phyloP scores from a whole-genome alignment of 1,140 invertebrate genomes.

The Drosophila micromelanica region DNA sequence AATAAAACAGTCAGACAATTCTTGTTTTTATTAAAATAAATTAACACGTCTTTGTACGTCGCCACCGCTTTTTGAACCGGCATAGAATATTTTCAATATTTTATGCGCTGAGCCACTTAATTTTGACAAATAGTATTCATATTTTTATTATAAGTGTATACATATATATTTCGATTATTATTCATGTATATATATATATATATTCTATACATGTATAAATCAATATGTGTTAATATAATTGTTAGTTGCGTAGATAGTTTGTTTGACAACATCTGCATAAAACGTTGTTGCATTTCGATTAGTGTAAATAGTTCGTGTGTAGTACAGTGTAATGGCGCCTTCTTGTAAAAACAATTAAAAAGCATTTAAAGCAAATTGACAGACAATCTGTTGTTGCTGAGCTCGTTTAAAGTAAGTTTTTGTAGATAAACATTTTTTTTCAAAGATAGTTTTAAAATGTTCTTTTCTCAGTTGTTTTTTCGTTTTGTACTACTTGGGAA shows the following conservation, averaged over 20 bases:
- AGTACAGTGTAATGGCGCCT: constrained; percentile 40
- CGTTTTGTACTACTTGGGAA: constrained; percentile 78
- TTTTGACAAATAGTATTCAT: constrained; percentile 63
- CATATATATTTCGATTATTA: constrained; percentile 52
- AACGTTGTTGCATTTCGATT: constrained; percentile 46
- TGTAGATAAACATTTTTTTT: constrained; percentile 12
- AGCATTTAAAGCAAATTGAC: constrained; percentile 56
- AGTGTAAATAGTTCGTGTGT: constrained; percentile 52
- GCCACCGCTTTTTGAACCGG: constrained; percentile 27
- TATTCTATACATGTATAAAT: constrained; percentile 44
- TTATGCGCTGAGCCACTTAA: constrained; percentile 76
- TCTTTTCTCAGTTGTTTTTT: constrained; percentile 22
- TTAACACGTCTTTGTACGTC: constrained; percentile 23
- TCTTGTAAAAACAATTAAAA: constrained; percentile 42
- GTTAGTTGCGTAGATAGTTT: constrained; percentile 24
- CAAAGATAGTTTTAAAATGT: constrained; percentile 10
- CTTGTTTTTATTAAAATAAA: constrained; percentile 60
- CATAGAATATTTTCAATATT: constrained; percentile 78
- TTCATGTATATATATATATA: constrained; percentile 33
- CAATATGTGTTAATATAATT: constrained; percentile 36
- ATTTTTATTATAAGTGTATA: constrained; percentile 49
- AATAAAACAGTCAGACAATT: constrained; percentile 78
- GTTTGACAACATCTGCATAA: constrained; percentile 38
- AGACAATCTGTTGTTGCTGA: constrained; percentile 51
- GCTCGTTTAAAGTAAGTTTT: constrained; percentile 57